These are phyloP conservation scores for Mareca strepera DNA, from an alignment of 2,797 vertebrate species.

Conservation along the genomic window DNA sequence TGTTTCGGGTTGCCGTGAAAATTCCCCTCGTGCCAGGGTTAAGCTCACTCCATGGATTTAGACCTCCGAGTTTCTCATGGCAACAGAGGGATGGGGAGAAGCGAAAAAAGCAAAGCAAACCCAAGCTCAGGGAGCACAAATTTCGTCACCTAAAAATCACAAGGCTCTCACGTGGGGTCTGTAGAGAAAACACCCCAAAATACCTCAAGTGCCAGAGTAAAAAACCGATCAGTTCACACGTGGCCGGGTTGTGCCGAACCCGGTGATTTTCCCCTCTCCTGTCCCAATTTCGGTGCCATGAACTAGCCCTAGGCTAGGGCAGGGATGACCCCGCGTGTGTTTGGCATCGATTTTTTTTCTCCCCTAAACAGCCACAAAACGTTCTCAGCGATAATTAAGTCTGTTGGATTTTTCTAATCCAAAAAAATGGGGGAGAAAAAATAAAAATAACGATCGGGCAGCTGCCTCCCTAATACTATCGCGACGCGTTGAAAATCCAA, in stretches of 20 bases:
- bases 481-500: neutral
- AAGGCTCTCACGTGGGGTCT: fast-evolving
- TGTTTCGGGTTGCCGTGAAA: neutral
- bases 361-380: neutral
- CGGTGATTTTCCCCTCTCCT: neutral
- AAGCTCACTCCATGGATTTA: neutral
- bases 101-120: neutral
- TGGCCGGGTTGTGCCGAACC: neutral
- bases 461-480: neutral
- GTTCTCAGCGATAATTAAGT: neutral
- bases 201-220: neutral
- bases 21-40: neutral
- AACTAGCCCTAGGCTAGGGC: neutral
- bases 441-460: neutral
- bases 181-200: neutral
- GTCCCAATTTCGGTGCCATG: neutral
- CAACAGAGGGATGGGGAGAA: conserved; percentile 18
- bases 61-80: conserved; percentile 18
- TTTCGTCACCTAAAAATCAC: neutral
- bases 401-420: neutral
- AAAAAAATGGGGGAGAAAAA: neutral
- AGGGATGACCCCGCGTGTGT: fast-evolving
- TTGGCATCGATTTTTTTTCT: fast-evolving
- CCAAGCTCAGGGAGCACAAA: fast-evolving
- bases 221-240: neutral